Evolutionary conservation across 2,888 invertebrate genomes (phyloP), one percentile per base, ranked within the genome.

Genomic region (Dryococelus australis): DNA sequence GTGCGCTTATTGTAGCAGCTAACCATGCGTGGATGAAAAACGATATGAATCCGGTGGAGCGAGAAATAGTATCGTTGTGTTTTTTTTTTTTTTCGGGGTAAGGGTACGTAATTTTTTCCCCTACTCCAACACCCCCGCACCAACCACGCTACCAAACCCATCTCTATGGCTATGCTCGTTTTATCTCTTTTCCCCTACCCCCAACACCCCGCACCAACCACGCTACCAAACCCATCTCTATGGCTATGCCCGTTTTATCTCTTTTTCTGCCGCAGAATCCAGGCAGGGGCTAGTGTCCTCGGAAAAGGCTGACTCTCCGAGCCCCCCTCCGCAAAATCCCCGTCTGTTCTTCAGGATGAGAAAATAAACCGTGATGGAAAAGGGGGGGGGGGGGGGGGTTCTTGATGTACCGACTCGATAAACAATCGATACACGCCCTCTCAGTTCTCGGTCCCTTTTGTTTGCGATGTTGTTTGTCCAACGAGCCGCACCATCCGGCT

Each of bases 11-110:
- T 65, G 65, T 65, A 24, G 65, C n/a, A 65, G 65, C 65, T 65
- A 65, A 65, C 65, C 65, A 65, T 65, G 65, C 65, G 65, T n/a
- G 65, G n/a, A 65, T 65, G 65, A 65, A 65, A 65, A 65, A 65
- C 65, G 65, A 65, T 65, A 65, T 65, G 65, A 65, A n/a, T 24
- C 65, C 65, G n/a, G 24, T 16, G 65, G 65, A 65, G 65, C 65
- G 65, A 65, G n/a, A 65, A 65, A 65, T 65, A 65, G 65, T 65
- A 65, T 65, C 65, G 65, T 65, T 65, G n/a, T 65, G 65, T 47
- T 47, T 47, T 47, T 47, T 47, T 47, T 47, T 47, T 47, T 47
- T 47, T 10, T 16, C 12, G 47, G 47, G 47, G 8, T 10, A 65
- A 65, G 65, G n/a, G 65, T 8, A 16, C 24, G 65, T 12, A 8